Conservation (phyloP, 2,888 invertebrate genomes). For the Tanytarsus gracilentus region DNA sequence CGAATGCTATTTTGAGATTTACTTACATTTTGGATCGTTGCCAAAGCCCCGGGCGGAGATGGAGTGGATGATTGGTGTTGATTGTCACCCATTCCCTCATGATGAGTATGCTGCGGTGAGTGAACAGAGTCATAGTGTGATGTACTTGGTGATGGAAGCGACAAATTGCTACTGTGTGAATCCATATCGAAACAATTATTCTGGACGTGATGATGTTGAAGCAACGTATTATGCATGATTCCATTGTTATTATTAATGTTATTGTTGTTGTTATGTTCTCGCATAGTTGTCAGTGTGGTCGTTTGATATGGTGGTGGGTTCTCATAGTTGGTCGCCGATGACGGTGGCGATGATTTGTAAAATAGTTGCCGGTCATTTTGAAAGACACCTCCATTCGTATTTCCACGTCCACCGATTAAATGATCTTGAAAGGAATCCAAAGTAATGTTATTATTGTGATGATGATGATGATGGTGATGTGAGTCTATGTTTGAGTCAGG, state of each 20-base stretch:
- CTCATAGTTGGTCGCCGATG: slow-evolving; percentile 37
- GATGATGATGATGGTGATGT: slow-evolving; percentile 48
- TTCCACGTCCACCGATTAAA: slow-evolving; percentile 49
- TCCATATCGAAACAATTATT: slow-evolving; percentile 43
- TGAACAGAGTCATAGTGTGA: slow-evolving; percentile 45
- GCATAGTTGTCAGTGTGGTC: too few relatives aligned
- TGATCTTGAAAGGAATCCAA: slow-evolving; percentile 71
- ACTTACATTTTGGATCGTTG: slow-evolving; percentile 76
- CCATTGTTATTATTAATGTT: not conserved
- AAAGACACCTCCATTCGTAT: slow-evolving; percentile 31
- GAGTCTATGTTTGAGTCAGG: slow-evolving; percentile 48
- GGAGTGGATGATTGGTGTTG: slow-evolving; percentile 53
- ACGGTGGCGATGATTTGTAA: slow-evolving; percentile 31
- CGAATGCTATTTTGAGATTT: slow-evolving; percentile 16
- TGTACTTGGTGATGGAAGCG: slow-evolving; percentile 67
- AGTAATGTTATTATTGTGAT: slow-evolving; percentile 40
- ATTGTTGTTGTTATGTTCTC: slow-evolving; percentile 50
- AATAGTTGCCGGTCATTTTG: slow-evolving; percentile 32
- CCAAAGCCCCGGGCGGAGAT: slow-evolving; percentile 49
- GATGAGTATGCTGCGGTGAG: slow-evolving; percentile 31
- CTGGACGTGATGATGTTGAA: slow-evolving; percentile 54
- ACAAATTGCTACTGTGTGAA: slow-evolving; percentile 66
- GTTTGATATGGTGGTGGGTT: slow-evolving; percentile 52
- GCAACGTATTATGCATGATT: slow-evolving; percentile 43
- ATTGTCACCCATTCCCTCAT: too few relatives aligned